Evolutionary conservation across 2,888 invertebrate species (phyloP).

Genomic region (Drosophila emarginata): DNA sequence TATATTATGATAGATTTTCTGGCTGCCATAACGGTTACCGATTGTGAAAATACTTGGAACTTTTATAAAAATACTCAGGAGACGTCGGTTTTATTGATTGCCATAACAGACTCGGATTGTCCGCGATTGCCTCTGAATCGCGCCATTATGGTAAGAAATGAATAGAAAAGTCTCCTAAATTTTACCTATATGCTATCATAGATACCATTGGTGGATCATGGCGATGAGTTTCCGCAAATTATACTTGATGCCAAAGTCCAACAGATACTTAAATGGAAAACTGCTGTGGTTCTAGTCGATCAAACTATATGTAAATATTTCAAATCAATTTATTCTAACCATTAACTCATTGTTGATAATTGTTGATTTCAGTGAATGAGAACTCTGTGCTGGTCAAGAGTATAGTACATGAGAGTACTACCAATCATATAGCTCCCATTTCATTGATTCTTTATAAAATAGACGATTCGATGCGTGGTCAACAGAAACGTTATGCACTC

Average conservation of each 20-base stretch:
- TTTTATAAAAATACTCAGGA: slow-evolving; percentile 86
- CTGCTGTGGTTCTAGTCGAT: slow-evolving; percentile 88
- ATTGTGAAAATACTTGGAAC: slow-evolving; percentile 89
- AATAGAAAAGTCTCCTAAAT: neutral
- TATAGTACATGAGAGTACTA: slow-evolving; percentile 76
- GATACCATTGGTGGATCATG: slow-evolving; percentile 86
- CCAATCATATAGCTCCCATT: slow-evolving; percentile 77
- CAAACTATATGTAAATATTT: slow-evolving; percentile 87
- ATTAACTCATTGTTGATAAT: no score
- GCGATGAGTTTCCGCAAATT: slow-evolving; percentile 90
- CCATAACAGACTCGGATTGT: slow-evolving; percentile 91
- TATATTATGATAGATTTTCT: slow-evolving; percentile 85
- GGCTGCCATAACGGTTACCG: slow-evolving; percentile 89
- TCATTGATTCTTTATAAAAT: slow-evolving; percentile 79
- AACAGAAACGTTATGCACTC: slow-evolving; percentile 70
- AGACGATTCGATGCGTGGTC: slow-evolving; percentile 71
- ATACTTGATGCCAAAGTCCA: slow-evolving; percentile 88
- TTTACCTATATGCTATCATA: slow-evolving; percentile 27
- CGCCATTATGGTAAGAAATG: slow-evolving; percentile 85
- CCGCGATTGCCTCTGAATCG: slow-evolving; percentile 87
- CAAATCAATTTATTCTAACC: no score
- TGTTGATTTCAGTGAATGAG: slow-evolving; percentile 71
- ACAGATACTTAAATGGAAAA: slow-evolving; percentile 88
- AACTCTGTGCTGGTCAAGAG: slow-evolving; percentile 78
- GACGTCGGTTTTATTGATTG: slow-evolving; percentile 87